Conservation (phyloP, 2,113 vertebrate genomes). For the human region GRCh38 chr4:113381501-113382000, state of each 20-base stretch:
- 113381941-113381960: conserved; percentile 78
- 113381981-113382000: conserved; percentile 72
- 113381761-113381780: conserved; percentile 75
- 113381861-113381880: conserved; percentile 77
- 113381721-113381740: conserved; percentile 68
- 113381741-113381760: conserved; percentile 73
- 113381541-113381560: conserved; percentile 88
- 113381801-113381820: conserved; percentile 87
- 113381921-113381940: conserved; percentile 59
- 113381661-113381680: conserved; percentile 74
- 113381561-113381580: conserved; percentile 90
- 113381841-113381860: conserved; percentile 81
- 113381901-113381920: conserved; percentile 78
- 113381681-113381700: conserved; percentile 59
- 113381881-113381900: conserved; percentile 67
- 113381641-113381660: conserved; percentile 78
- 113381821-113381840: conserved; percentile 96
- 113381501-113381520: conserved; percentile 89
- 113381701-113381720: conserved; percentile 45
- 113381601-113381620: conserved; percentile 89
- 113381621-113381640: conserved; percentile 83
- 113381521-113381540: conserved; percentile 92
- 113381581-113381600: conserved; percentile 93
- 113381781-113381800: conserved; percentile 69
- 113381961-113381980: conserved; percentile 88